phyloP scores from a whole-genome alignment of 2,113 vertebrate species.

The Eonycteris spelaea region DNA sequence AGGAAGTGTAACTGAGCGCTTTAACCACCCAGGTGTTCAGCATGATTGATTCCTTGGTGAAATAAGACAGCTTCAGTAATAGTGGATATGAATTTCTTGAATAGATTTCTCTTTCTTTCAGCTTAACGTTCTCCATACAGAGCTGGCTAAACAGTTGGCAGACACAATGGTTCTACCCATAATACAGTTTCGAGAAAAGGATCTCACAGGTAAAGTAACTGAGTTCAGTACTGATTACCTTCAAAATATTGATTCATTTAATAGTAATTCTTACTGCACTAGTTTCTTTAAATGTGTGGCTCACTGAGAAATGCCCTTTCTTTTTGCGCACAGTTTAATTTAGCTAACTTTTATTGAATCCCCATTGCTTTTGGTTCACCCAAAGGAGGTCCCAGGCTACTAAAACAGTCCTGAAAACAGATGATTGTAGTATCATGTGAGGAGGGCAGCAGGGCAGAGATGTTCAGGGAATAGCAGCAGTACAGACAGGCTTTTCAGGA shows the following conservation, averaged over 20 bases:
- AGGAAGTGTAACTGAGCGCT: neutral
- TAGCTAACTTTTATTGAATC: neutral
- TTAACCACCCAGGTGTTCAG: neutral
- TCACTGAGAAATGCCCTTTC: neutral
- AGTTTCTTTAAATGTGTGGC: neutral
- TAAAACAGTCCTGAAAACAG: neutral
- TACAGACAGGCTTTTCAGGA: neutral
- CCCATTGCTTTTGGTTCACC: neutral
- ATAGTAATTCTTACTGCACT: neutral
- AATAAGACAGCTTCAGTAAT: too few relatives aligned
- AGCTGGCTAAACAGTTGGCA: slow-evolving; percentile 94
- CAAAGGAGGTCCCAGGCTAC: neutral
- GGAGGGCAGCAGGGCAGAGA: neutral
- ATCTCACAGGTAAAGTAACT: slow-evolving; percentile 92
- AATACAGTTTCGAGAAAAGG: slow-evolving; percentile 97
- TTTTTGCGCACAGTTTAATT: neutral
- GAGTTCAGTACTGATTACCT: neutral
- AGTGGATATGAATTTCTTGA: neutral
- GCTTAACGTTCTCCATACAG: slow-evolving; percentile 94
- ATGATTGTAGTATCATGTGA: neutral
- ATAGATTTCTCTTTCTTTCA: slow-evolving; percentile 76
- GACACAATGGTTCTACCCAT: slow-evolving; percentile 97
- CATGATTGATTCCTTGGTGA: neutral
- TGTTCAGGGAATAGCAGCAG: neutral
- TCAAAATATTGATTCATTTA: neutral